Percentiles rank a stretch among this genome's conserved stretches.
These are phyloP conservation scores for Leptinotarsa rubiginosa DNA, from an alignment of 2,888 invertebrate genomes.

Conservation along the genomic window DNA sequence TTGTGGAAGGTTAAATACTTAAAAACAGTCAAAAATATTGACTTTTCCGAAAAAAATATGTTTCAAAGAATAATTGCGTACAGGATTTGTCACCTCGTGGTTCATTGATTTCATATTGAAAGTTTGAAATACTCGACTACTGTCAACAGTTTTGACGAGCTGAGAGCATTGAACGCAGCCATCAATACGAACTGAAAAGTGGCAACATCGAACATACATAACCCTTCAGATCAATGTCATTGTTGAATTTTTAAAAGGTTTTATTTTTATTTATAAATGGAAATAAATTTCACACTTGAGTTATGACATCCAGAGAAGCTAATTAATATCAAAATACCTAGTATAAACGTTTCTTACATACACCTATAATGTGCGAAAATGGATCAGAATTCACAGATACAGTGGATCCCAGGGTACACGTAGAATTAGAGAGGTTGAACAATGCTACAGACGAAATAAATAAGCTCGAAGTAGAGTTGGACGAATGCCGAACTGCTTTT, in stretches of 20 bases:
- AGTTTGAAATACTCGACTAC: too few relatives aligned
- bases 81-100: too few relatives aligned
- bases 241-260: constrained; percentile 2
- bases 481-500: constrained; percentile 87
- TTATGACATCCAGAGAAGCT: neutral
- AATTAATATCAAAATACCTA: neutral
- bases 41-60: too few relatives aligned
- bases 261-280: neutral
- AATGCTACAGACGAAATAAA: constrained; percentile 94
- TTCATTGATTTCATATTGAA: too few relatives aligned
- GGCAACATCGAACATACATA: neutral
- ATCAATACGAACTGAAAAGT: neutral
- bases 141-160: too few relatives aligned
- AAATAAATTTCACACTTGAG: neutral
- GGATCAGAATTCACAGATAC: constrained; percentile 74
- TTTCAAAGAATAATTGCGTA: too few relatives aligned
- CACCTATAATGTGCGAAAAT: constrained; percentile 70
- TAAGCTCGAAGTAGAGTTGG: constrained; percentile 88
- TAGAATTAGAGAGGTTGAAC: constrained; percentile 90
- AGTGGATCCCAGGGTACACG: constrained; percentile 85
- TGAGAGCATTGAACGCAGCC: too few relatives aligned
- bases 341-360: neutral
- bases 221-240: constrained; percentile 1
- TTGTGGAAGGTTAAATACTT: too few relatives aligned
- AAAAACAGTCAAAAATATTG: too few relatives aligned